Evolutionary conservation across 2,113 vertebrate genomes (phyloP).

Genomic region (Notechis scutatus): DNA sequence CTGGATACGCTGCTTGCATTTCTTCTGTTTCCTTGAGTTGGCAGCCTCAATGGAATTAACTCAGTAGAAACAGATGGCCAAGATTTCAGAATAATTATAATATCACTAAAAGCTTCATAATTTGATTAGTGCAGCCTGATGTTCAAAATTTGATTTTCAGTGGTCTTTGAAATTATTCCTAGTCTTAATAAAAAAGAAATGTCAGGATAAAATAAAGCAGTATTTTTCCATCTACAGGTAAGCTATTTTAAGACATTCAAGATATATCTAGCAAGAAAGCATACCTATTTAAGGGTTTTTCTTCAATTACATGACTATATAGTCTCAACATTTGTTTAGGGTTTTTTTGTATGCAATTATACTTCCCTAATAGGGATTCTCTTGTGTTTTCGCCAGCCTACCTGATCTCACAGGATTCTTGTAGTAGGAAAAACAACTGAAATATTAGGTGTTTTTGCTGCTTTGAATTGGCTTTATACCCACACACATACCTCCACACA

Average conservation of each 20-base stretch:
- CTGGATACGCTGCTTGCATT: constrained; percentile 37
- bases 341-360: background rate
- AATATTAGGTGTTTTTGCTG: background rate
- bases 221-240: background rate
- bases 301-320: background rate
- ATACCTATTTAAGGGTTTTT: background rate
- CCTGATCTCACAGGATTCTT: background rate
- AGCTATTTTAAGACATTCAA: background rate
- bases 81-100: constrained; percentile 72
- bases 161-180: constrained; percentile 69
- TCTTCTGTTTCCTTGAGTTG: constrained; percentile 49
- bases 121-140: constrained; percentile 72
- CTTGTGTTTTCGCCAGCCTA: background rate
- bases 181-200: constrained; percentile 60
- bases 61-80: constrained; percentile 70
- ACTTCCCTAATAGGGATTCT: background rate
- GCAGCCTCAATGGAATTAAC: constrained; percentile 61
- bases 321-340: background rate
- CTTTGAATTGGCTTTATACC: background rate
- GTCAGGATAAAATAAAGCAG: constrained; percentile 57
- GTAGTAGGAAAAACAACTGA: background rate
- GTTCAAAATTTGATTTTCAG: constrained; percentile 71
- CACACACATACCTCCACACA: background rate
- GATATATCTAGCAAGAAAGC: background rate
- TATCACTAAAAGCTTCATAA: constrained; percentile 80